These are phyloP conservation scores for Mionectes macconnelli DNA, from an alignment of 2,113 vertebrate genomes.

Conservation along the genomic window DNA sequence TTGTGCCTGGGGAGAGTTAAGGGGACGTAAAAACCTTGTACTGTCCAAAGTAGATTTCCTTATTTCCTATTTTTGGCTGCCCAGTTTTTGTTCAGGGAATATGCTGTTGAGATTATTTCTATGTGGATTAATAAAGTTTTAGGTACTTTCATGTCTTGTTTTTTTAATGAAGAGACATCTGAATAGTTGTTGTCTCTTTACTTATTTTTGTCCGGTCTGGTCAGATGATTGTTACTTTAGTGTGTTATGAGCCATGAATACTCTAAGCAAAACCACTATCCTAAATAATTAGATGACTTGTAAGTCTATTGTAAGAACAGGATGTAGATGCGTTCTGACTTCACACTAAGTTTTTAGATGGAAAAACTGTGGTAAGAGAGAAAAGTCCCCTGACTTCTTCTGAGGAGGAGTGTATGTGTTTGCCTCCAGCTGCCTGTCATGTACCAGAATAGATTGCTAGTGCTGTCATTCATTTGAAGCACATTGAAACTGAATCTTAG, in stretches of 20 bases:
- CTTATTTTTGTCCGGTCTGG: neutral
- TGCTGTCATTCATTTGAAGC: neutral
- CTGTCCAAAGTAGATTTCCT: neutral
- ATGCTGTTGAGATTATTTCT: neutral
- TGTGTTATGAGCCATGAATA: neutral
- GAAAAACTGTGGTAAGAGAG: neutral
- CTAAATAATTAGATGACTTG: neutral
- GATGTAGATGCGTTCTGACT: neutral
- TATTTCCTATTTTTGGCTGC: neutral
- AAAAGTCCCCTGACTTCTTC: neutral
- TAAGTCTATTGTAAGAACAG: neutral
- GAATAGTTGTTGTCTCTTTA: neutral
- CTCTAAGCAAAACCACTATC: neutral
- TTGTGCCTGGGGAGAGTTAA: neutral
- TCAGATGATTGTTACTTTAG: neutral
- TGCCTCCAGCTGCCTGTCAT: neutral
- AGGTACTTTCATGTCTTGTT: neutral
- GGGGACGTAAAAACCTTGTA: accelerated
- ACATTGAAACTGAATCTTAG: neutral
- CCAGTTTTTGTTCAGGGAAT: neutral
- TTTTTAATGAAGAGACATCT: neutral
- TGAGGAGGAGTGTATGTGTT: neutral
- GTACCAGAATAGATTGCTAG: neutral
- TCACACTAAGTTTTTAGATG: neutral
- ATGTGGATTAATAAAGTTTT: neutral